Conservation (phyloP, 2,888 invertebrate species). For the Caradrina clavipalpis region DNA sequence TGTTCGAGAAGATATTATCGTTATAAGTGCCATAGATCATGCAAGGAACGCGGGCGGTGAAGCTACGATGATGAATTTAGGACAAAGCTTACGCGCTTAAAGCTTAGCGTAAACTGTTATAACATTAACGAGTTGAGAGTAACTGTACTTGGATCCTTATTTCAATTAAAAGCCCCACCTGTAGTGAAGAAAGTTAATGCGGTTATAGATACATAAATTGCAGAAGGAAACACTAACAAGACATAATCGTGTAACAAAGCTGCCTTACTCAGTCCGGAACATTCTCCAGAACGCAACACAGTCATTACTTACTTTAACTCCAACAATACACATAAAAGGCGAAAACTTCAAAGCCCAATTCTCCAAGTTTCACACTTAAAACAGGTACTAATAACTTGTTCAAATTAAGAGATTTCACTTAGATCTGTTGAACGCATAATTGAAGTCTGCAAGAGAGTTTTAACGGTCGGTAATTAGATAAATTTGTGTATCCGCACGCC, state of each 20-base stretch:
- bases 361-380: slow-evolving; percentile 57
- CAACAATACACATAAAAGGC: slow-evolving; percentile 47
- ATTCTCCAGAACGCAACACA: slow-evolving; percentile 19
- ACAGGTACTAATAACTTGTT: slow-evolving; percentile 69
- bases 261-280: slow-evolving; percentile 1
- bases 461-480: slow-evolving; percentile 67
- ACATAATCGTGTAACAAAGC: slow-evolving; percentile 9
- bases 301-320: slow-evolving; percentile 28
- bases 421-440: slow-evolving; percentile 69
- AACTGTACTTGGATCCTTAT: no score
- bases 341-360: slow-evolving; percentile 52
- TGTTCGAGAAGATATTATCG: slow-evolving; percentile 28
- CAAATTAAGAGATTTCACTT: slow-evolving; percentile 68
- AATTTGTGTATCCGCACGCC: slow-evolving; percentile 65
- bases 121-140: no score
- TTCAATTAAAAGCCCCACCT: no score
- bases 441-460: slow-evolving; percentile 64
- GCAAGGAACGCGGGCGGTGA: slow-evolving; percentile 1
- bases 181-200: no score
- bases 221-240: no score
- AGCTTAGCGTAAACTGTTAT: no score
- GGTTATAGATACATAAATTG: no score
- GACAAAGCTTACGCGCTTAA: neutral
- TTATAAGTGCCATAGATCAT: slow-evolving; percentile 23
- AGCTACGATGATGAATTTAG: slow-evolving; percentile 1